phyloP scores from a whole-genome alignment of 2,888 invertebrate genomes.

The Limenitis camilla region DNA sequence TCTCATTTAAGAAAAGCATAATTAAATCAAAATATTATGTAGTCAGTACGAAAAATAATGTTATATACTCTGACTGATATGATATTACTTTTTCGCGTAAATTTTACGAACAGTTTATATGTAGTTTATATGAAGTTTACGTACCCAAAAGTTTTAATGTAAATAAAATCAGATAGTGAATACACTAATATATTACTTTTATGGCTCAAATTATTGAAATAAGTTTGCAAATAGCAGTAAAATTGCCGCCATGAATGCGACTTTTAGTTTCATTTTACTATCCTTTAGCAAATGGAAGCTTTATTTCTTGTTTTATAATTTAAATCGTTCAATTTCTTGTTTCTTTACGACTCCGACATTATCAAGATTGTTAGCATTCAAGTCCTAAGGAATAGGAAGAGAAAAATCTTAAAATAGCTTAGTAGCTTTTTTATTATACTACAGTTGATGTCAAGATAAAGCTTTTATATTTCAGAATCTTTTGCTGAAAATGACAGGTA shows the following conservation, averaged over 20 bases:
- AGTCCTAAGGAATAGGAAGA: background rate
- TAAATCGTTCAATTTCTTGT: background rate
- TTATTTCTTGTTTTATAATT: conserved; percentile 2
- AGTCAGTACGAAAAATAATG: too few relatives aligned
- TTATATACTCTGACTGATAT: too few relatives aligned
- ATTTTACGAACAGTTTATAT: too few relatives aligned
- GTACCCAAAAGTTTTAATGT: too few relatives aligned
- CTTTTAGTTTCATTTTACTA: background rate
- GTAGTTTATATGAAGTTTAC: too few relatives aligned
- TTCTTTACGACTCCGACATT: background rate
- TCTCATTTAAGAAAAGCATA: too few relatives aligned
- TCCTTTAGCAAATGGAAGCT: background rate
- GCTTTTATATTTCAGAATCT: background rate
- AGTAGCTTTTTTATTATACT: background rate
- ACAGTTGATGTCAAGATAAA: background rate
- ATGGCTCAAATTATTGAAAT: too few relatives aligned
- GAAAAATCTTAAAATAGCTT: background rate
- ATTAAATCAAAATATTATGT: too few relatives aligned
- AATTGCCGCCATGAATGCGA: background rate
- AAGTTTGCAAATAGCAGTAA: background rate
- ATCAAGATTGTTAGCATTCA: background rate
- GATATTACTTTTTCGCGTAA: too few relatives aligned
- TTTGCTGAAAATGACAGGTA: too few relatives aligned
- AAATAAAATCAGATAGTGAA: too few relatives aligned
- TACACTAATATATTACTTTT: too few relatives aligned